Conservation (phyloP, 2,888 invertebrate species). For the Aricia artaxerxes region DNA sequence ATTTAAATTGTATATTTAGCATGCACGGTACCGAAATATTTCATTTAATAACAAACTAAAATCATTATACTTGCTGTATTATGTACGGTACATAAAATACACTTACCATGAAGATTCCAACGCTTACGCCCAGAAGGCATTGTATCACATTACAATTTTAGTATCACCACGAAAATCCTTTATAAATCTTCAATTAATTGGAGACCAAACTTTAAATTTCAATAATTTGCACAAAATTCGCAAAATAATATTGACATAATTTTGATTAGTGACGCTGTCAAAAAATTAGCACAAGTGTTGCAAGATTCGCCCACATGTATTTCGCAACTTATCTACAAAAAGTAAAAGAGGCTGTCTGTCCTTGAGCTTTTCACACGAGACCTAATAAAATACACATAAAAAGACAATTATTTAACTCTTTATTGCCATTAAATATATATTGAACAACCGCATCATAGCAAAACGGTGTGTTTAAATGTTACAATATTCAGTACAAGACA, state of each 20-base stretch:
- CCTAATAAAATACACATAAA: neutral
- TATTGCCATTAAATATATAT: neutral
- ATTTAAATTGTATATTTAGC: neutral
- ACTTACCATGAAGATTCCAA: slow-evolving; percentile 87
- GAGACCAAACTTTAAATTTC: neutral
- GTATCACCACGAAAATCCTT: neutral
- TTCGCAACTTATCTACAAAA: slow-evolving; percentile 2
- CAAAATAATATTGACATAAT: neutral
- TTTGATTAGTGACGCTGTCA: slow-evolving; percentile 15
- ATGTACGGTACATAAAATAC: neutral
- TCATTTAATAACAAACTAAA: neutral
- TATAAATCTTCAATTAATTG: neutral
- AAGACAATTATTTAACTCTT: neutral
- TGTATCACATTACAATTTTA: slow-evolving; percentile 41
- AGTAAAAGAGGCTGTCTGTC: neutral
- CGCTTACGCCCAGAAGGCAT: slow-evolving; percentile 86
- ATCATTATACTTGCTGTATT: slow-evolving; percentile 16
- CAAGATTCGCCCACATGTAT: neutral
- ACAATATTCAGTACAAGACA: neutral
- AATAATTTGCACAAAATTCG: slow-evolving; percentile 3
- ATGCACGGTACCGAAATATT: neutral
- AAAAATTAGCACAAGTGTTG: slow-evolving; percentile 23
- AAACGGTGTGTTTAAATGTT: neutral
- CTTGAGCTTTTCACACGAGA: neutral
- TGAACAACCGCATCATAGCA: neutral